phyloP scores from a whole-genome alignment of 1,140 invertebrate genomes.

The Tachypleus tridentatus region DNA sequence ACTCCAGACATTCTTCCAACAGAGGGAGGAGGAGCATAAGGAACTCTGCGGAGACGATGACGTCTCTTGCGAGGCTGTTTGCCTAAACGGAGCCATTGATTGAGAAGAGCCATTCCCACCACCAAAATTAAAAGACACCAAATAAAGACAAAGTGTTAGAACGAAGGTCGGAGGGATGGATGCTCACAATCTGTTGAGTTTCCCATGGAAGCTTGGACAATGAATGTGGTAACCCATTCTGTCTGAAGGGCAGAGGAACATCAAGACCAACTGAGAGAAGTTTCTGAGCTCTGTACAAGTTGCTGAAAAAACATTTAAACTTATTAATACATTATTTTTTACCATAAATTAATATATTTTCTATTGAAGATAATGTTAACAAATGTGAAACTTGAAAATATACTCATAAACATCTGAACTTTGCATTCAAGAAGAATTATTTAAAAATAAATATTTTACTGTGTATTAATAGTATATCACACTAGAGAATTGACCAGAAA shows the following conservation, averaged over 20 bases:
- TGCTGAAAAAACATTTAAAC: slow-evolving; percentile 35
- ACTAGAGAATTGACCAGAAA: too few species aligned
- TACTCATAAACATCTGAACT: too few species aligned
- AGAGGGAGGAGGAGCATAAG: slow-evolving; percentile 6
- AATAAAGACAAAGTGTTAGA: slow-evolving; percentile 12
- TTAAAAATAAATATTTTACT: too few species aligned
- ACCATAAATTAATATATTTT: too few species aligned
- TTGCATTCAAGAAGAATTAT: too few species aligned
- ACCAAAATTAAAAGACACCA: slow-evolving; percentile 6
- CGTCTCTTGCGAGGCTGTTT: slow-evolving; percentile 7
- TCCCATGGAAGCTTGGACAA: slow-evolving; percentile 14
- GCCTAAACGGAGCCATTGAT: slow-evolving; percentile 10
- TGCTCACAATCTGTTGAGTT: slow-evolving; percentile 18
- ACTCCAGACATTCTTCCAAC: slow-evolving; percentile 9
- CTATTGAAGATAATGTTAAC: too few species aligned
- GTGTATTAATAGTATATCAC: too few species aligned
- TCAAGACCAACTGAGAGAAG: slow-evolving; percentile 44
- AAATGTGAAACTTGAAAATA: too few species aligned
- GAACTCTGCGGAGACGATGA: background rate
- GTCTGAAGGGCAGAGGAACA: slow-evolving; percentile 16
- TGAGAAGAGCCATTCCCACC: slow-evolving; percentile 6
- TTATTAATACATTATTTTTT: too few species aligned
- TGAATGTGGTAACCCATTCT: background rate
- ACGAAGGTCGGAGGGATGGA: slow-evolving; percentile 14
- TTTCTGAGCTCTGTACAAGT: slow-evolving; percentile 59